Percentiles rank a stretch among this genome's conserved stretches.
Conservation (phyloP, 1,140 invertebrate species). For the Solenopsis fugax region DNA sequence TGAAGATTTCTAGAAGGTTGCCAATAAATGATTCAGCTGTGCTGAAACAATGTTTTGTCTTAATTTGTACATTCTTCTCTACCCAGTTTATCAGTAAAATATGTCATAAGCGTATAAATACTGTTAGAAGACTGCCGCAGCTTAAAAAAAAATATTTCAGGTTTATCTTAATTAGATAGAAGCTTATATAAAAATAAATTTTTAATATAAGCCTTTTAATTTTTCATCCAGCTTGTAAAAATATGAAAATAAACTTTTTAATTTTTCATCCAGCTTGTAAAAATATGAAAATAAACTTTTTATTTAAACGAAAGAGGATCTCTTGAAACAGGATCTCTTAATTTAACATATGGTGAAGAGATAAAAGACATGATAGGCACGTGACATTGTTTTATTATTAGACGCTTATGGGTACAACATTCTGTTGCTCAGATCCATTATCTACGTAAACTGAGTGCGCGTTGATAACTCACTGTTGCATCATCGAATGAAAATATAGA, state of each 20-base stretch:
- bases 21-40: conserved; percentile 67
- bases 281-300: neutral
- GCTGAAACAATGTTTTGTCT: conserved; percentile 28
- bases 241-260: no score
- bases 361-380: conserved; percentile 73
- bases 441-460: conserved; percentile 73
- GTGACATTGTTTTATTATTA: conserved; percentile 81
- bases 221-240: neutral
- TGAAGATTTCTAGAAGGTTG: conserved; percentile 52
- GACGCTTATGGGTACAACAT: conserved; percentile 78
- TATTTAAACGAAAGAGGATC: neutral
- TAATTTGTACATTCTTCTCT: conserved; percentile 13
- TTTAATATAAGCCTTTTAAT: no score
- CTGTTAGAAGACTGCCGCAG: neutral
- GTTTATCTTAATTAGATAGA: neutral
- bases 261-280: neutral
- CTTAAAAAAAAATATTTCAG: neutral
- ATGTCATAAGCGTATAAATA: neutral
- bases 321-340: neutral
- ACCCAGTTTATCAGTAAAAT: conserved; percentile 2
- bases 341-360: neutral
- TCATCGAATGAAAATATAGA: conserved; percentile 81
- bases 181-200: neutral
- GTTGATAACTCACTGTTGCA: conserved; percentile 79
- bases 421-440: conserved; percentile 71